Evolutionary conservation across 2,888 invertebrate species (phyloP).

Genomic region (Hyalella azteca): DNA sequence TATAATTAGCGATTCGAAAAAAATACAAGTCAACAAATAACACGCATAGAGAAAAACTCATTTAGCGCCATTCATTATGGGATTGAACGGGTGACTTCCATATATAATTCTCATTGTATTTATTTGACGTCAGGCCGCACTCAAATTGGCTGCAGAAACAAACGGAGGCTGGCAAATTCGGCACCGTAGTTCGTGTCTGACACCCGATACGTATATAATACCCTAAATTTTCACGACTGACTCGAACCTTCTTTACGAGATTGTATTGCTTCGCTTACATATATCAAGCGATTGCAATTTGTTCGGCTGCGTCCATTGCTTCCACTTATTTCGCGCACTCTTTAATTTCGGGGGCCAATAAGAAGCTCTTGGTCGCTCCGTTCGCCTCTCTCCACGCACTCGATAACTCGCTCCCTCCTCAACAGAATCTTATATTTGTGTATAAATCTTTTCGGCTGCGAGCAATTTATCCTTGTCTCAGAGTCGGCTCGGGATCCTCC

Average conservation of each 20-base stretch:
- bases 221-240: conserved; percentile 39
- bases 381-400: conserved; percentile 10
- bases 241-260: conserved; percentile 37
- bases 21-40: too few relatives aligned
- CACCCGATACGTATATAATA: conserved; percentile 39
- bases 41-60: too few relatives aligned
- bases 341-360: conserved; percentile 37
- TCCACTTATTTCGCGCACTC: conserved; percentile 38
- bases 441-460: conserved; percentile 33
- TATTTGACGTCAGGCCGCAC: conserved; percentile 18
- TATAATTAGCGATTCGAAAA: too few relatives aligned
- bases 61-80: too few relatives aligned
- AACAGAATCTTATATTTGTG: conserved; percentile 36
- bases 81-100: too few relatives aligned
- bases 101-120: conserved; percentile 18
- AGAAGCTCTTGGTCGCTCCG: conserved; percentile 25
- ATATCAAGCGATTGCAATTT: conserved; percentile 40
- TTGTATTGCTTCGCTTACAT: conserved; percentile 40
- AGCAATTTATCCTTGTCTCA: conserved; percentile 35
- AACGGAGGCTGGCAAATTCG: conserved; percentile 34
- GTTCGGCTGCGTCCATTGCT: conserved; percentile 35
- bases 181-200: conserved; percentile 35
- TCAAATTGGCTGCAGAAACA: conserved; percentile 30
- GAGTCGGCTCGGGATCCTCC: conserved; percentile 35
- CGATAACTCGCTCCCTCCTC: conserved; percentile 36